These are phyloP conservation scores for Pachymerium ferrugineum DNA, from an alignment of 2,888 invertebrate genomes.

Conservation along the genomic window DNA sequence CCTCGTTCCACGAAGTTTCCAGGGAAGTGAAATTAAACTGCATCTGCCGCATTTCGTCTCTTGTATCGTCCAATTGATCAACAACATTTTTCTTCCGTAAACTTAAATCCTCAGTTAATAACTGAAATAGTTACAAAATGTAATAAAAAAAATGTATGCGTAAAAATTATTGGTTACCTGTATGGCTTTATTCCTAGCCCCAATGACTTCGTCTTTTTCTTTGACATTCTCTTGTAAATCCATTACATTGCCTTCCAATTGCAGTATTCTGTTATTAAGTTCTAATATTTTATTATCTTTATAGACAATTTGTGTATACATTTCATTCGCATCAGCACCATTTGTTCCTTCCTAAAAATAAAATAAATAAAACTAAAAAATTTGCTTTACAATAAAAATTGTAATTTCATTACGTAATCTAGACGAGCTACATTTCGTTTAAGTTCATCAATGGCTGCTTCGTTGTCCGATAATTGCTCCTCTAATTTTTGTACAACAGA, in stretches of 20 bases:
- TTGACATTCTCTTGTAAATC: constrained; percentile 74
- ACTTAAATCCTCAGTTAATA: constrained; percentile 66
- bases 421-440: background rate
- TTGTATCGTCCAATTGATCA: constrained; percentile 69
- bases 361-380: background rate
- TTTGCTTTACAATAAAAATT: background rate
- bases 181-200: constrained; percentile 68
- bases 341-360: background rate
- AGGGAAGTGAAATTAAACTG: constrained; percentile 61
- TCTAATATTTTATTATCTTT: constrained; percentile 62
- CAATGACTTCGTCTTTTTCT: constrained; percentile 77
- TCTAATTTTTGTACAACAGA: background rate
- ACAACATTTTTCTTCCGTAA: constrained; percentile 57
- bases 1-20: constrained; percentile 54
- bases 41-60: constrained; percentile 72
- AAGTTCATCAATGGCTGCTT: background rate
- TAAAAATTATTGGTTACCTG: constrained; percentile 41
- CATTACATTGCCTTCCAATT: constrained; percentile 67
- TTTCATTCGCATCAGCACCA: constrained; percentile 44
- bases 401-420: background rate
- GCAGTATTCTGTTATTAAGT: constrained; percentile 62
- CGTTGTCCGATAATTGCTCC: background rate
- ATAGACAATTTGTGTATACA: constrained; percentile 53
- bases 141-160: background rate
- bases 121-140: constrained; percentile 49